Conservation (phyloP, 2,888 invertebrate genomes). For the Lasioglossum leucozonium region DNA sequence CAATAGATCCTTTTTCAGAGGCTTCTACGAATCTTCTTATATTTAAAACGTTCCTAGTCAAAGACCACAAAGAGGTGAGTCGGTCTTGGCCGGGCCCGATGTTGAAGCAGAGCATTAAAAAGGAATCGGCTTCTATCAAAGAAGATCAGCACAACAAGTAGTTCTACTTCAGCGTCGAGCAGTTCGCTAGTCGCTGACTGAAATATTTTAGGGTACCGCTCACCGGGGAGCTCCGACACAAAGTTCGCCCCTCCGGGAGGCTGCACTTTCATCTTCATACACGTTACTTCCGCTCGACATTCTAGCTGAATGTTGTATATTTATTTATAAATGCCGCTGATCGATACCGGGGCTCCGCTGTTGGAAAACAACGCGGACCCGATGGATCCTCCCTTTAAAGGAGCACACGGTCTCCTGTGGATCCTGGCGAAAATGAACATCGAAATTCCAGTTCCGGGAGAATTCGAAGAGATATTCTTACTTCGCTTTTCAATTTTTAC, state of each 20-base stretch:
- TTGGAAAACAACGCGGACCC: slow-evolving; percentile 19
- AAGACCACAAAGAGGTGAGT: not conserved
- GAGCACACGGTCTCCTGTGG: slow-evolving; percentile 21
- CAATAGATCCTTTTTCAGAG: not conserved
- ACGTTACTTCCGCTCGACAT: slow-evolving; percentile 55
- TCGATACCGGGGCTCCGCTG: slow-evolving; percentile 40
- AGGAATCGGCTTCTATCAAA: not conserved
- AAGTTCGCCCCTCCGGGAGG: slow-evolving; percentile 8
- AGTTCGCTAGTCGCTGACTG: not conserved
- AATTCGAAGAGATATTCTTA: no score
- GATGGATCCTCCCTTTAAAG: slow-evolving; percentile 22
- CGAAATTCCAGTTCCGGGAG: not conserved
- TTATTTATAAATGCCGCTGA: slow-evolving; percentile 55
- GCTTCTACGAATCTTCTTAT: not conserved
- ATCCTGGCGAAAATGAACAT: not conserved
- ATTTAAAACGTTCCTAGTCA: not conserved
- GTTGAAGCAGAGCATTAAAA: not conserved
- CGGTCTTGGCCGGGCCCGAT: not conserved
- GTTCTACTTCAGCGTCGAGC: not conserved
- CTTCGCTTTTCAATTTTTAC: not conserved
- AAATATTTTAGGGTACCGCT: slow-evolving; percentile 13
- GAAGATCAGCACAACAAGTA: not conserved
- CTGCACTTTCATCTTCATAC: slow-evolving; percentile 43
- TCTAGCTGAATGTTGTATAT: slow-evolving; percentile 50
- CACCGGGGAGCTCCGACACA: not conserved